Conservation (phyloP, 2,797 vertebrate species). For the Oreochromis grahami region DNA sequence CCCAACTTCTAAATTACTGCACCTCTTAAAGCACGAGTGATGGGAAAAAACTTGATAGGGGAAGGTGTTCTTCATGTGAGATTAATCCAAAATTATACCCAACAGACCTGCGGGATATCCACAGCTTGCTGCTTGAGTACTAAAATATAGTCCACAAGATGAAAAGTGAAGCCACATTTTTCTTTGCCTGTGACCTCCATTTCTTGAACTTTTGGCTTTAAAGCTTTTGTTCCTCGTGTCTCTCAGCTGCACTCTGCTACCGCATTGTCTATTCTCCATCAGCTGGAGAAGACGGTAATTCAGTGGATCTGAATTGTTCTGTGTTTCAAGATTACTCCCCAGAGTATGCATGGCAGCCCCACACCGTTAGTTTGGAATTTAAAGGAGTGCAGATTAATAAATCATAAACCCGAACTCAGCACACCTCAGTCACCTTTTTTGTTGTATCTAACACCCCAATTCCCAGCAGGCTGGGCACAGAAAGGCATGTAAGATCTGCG, state of each 20-base stretch:
- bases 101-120: neutral
- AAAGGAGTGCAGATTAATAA: conserved; percentile 84
- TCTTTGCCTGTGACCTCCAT: conserved; percentile 43
- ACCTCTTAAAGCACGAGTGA: neutral
- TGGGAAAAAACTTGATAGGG: neutral
- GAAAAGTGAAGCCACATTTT: conserved; percentile 36
- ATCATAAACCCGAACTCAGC: conserved; percentile 83
- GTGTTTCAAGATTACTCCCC: conserved; percentile 73
- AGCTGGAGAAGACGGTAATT: conserved; percentile 57
- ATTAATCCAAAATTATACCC: neutral
- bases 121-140: conserved; percentile 5
- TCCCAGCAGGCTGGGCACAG: conserved; percentile 63
- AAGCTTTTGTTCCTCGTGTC: conserved; percentile 41
- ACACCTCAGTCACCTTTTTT: conserved; percentile 81
- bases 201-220: conserved; percentile 43
- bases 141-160: conserved; percentile 37
- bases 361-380: conserved; percentile 67
- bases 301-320: conserved; percentile 65
- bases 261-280: conserved; percentile 47
- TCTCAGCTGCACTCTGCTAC: conserved; percentile 45
- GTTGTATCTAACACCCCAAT: conserved; percentile 75
- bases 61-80: neutral
- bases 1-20: conserved; percentile 25
- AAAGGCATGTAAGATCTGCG: conserved; percentile 64
- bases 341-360: conserved; percentile 64